Evolutionary conservation across 2,888 invertebrate genomes (phyloP).

Genomic region (Magallana nippona): DNA sequence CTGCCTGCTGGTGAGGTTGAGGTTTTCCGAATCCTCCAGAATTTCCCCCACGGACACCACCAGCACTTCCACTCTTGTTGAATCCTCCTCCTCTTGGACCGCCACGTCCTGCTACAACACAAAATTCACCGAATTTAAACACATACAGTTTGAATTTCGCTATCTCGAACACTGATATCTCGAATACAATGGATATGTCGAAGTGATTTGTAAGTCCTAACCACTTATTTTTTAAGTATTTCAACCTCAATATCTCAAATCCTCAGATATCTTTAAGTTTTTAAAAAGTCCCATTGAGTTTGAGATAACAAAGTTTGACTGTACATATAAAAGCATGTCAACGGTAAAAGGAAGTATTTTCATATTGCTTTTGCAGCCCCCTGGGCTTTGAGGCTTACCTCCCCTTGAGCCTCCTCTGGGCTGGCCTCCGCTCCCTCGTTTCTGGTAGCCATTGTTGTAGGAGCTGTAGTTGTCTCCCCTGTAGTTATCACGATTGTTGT

Average conservation of each 20-base stretch:
- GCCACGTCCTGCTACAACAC: slow-evolving; percentile 27
- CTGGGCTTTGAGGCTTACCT: slow-evolving; percentile 38
- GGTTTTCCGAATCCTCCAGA: slow-evolving; percentile 50
- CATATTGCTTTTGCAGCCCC: neutral
- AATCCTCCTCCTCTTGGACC: slow-evolving; percentile 39
- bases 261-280: no score
- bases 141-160: no score
- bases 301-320: no score
- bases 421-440: slow-evolving; percentile 50
- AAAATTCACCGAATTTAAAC: neutral
- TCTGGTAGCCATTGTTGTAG: slow-evolving; percentile 61
- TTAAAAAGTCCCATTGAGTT: no score
- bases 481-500: slow-evolving; percentile 69
- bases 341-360: no score
- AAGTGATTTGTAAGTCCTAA: no score
- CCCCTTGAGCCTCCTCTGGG: slow-evolving; percentile 54
- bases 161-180: no score
- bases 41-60: slow-evolving; percentile 50
- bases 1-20: slow-evolving; percentile 36
- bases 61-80: slow-evolving; percentile 31
- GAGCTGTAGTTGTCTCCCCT: slow-evolving; percentile 62
- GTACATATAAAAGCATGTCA: neutral
- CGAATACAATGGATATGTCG: no score
- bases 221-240: no score
- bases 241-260: no score